A percentile compares a stretch with the other conserved stretches of the same genome.
Evolutionary conservation across 2,888 invertebrate species (phyloP).

Genomic region (Macaria liturata): DNA sequence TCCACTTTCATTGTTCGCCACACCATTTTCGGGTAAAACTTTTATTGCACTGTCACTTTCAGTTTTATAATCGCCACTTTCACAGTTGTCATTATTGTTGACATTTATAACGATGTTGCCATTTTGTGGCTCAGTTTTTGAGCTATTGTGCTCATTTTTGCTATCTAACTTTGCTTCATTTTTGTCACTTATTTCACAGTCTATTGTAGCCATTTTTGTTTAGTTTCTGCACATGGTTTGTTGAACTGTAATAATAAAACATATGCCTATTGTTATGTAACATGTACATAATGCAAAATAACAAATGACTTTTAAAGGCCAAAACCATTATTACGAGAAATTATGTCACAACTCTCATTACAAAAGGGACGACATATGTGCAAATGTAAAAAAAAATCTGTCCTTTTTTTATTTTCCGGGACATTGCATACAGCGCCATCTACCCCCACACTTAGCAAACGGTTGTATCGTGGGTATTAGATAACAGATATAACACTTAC

Average conservation of each 20-base stretch:
- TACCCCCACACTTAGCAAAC: no score
- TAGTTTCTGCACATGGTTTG: neutral
- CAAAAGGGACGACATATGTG: no score
- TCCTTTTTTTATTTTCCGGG: no score
- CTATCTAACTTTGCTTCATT: neutral
- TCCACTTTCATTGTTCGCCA: neutral
- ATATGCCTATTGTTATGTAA: no score
- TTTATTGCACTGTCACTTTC: slow-evolving; percentile 12
- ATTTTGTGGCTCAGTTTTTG: slow-evolving; percentile 18
- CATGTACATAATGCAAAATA: neutral
- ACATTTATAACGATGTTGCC: slow-evolving; percentile 31
- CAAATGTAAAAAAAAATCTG: no score
- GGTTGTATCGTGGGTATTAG: no score
- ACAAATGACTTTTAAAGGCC: no score
- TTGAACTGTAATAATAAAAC: neutral
- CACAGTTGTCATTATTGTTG: slow-evolving; percentile 22
- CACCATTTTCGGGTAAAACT: slow-evolving; percentile 8
- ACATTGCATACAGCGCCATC: no score
- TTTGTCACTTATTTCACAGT: slow-evolving; percentile 30
- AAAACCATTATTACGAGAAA: no score
- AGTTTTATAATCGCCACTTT: slow-evolving; percentile 26
- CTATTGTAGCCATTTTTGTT: slow-evolving; percentile 33
- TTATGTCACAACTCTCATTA: no score
- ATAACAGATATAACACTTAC: no score
- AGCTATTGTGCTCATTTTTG: slow-evolving; percentile 3